A percentile compares a stretch with the other conserved stretches of the same genome.
phyloP scores from a whole-genome alignment of 2,888 invertebrate genomes.

The Acholoe squamosa region DNA sequence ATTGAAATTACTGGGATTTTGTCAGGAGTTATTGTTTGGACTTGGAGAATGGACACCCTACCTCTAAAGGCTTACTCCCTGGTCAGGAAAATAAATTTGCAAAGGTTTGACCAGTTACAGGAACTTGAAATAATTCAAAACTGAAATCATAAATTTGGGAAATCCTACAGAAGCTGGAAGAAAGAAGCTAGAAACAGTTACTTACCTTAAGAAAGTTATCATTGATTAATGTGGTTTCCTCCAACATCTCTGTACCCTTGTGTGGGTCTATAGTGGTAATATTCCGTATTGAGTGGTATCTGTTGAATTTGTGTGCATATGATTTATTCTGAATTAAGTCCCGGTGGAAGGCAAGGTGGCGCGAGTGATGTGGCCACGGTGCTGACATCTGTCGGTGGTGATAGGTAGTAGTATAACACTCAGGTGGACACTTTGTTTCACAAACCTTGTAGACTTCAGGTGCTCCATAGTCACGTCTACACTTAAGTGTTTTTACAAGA shows the following conservation, averaged over 20 bases:
- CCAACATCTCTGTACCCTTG: background rate
- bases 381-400: conserved; percentile 57
- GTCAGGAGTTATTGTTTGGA: too few relatives aligned
- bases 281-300: conserved; percentile 18
- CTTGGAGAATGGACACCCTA: too few relatives aligned
- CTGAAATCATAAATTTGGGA: too few relatives aligned
- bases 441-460: conserved; percentile 10
- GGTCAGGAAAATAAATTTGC: too few relatives aligned
- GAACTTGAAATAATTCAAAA: too few relatives aligned
- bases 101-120: too few relatives aligned
- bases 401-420: conserved; percentile 36
- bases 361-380: conserved; percentile 51
- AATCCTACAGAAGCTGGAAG: too few relatives aligned
- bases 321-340: conserved; percentile 18
- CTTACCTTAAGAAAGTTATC: conserved; percentile 51
- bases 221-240: conserved; percentile 11
- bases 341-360: conserved; percentile 37
- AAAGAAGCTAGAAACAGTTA: too few relatives aligned
- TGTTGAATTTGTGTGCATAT: conserved; percentile 8
- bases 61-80: too few relatives aligned
- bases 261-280: background rate
- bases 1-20: too few relatives aligned
- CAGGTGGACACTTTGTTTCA: background rate
- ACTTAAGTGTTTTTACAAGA: conserved; percentile 17
- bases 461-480: conserved; percentile 19